Evolutionary conservation across 2,113 vertebrate genomes (phyloP), one percentile per base, ranked within the genome.

Genomic region (Jaculus jaculus): DNA sequence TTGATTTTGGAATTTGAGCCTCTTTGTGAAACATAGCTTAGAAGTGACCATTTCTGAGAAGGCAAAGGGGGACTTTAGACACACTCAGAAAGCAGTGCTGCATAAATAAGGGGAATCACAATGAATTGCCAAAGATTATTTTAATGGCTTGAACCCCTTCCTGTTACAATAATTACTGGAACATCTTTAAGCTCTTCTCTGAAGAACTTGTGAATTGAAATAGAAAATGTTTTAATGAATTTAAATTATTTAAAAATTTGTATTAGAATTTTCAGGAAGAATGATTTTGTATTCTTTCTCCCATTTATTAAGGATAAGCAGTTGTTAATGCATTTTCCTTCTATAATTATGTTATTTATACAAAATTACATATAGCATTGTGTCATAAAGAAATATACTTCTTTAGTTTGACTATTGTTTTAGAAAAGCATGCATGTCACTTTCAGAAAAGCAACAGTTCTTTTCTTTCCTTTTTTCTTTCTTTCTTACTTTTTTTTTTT

Each of bases 61-160:
- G 95, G 95, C 92, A 95, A 96, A 92, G 92, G 73, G 79, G 71
- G 73, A 88, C 86, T 71, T 71, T 93, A 30, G 87, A 90, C 79
- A 83, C 39, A 89, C 73, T 86, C 51, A 89, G 96, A 87, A 97
- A 96, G 92, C 94, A 8, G 65, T 87, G 87, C 94, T 97, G 91
- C 93, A 96, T 91, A 96, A 98, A 97, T 96, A 97, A 96, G 85
- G 93, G 0, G 10, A 96, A 97, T 96, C 94, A 95, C 92, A 92
- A 85, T 82, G 93, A 97, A 97, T 97, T 97, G 97, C 92, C 92
- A 96, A 92, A 98, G 96, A 98, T 98, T 97, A 97, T 98, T 98
- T 97, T 97, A 98, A 98, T 97, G 98, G 95, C 96, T 95, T 0
- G 0, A 98, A 89, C 91, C 96, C 96, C 95, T 96, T 97, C 96